Evolutionary conservation across 2,797 vertebrate species (phyloP), one percentile per base, ranked within the genome.

Genomic region (Sebastes itinus): DNA sequence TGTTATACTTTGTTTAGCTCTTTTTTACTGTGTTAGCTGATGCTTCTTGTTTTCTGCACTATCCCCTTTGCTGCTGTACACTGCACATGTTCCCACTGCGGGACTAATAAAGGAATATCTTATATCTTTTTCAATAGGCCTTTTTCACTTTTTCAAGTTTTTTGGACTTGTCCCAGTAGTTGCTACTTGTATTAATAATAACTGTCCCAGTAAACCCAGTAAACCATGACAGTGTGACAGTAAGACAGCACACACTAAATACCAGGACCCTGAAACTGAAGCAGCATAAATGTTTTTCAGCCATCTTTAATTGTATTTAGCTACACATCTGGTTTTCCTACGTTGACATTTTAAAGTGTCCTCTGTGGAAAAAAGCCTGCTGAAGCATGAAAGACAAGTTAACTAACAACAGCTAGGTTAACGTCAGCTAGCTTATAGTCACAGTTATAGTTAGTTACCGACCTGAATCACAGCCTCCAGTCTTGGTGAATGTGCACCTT

Each of bases 401-500:
- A 58, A 11, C 14, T n/a, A 60, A 28, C 35, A 42, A 4, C 7
- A 30, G 18, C 32, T 3, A 35, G 35, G 35, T 35, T 35, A 2
- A 7, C 16, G 8, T n/a, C 4, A 52, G 46, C 46, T 52, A 52
- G 46, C 7, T 52, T 52, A 46, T 7, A 46, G 42, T 46, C 0
- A 46, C 42, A 46, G 42, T 3, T 46, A 18, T 46, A 46, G 35
- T 52, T 46, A 95, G 35, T 22, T 60, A 95, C 93, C 64, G 3
- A 94, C 96, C 95, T 96, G 95, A 92, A 96, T 96, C 87, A 96
- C 95, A 72, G 94, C 94, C 87, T 95, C 95, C 87, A 96, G 92
- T 83, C 91, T 67, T 1, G 92, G 88, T 3, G 93, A 92, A 22
- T 80, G 73, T 27, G 67, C 83, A 22, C 27, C 72, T 68, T 69